phyloP scores from a whole-genome alignment of 2,797 vertebrate genomes.

The Enteromius unitaeniatus region DNA sequence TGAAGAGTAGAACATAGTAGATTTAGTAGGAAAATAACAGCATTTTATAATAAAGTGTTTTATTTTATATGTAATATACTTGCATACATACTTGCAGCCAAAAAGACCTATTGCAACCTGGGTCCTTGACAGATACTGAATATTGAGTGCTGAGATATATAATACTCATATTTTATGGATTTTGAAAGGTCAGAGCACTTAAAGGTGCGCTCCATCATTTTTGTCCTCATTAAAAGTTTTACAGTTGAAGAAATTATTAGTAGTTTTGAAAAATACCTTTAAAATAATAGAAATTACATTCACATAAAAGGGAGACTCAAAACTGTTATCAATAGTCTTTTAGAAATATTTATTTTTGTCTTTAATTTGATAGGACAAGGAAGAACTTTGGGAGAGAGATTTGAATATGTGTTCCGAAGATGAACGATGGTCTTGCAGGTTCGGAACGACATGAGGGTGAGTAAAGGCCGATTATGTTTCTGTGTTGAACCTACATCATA shows the following conservation, averaged over 20 bases:
- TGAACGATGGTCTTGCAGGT: too few species aligned
- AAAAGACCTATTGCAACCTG: neutral
- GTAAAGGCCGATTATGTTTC: too few species aligned
- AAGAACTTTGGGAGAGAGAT: neutral
- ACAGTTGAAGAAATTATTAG: neutral
- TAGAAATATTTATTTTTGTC: neutral
- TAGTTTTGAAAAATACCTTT: neutral
- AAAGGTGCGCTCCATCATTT: neutral
- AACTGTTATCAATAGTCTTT: neutral
- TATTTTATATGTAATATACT: neutral
- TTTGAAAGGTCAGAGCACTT: neutral
- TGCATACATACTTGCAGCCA: constrained; percentile 2
- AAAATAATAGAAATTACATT: neutral
- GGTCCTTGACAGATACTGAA: neutral
- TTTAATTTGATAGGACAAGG: neutral
- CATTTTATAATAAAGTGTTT: neutral
- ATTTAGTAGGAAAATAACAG: neutral
- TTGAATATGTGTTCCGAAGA: too few species aligned
- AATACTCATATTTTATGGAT: constrained; percentile 10
- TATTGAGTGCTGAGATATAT: constrained; percentile 1
- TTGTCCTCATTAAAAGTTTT: constrained; percentile 31
- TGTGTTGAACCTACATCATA: too few species aligned
- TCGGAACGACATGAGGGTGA: too few species aligned
- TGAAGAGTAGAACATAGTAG: constrained; percentile 21
- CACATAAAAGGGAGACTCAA: neutral